Conservation (phyloP, 2,888 invertebrate species). For the Drosophila longiperda region DNA sequence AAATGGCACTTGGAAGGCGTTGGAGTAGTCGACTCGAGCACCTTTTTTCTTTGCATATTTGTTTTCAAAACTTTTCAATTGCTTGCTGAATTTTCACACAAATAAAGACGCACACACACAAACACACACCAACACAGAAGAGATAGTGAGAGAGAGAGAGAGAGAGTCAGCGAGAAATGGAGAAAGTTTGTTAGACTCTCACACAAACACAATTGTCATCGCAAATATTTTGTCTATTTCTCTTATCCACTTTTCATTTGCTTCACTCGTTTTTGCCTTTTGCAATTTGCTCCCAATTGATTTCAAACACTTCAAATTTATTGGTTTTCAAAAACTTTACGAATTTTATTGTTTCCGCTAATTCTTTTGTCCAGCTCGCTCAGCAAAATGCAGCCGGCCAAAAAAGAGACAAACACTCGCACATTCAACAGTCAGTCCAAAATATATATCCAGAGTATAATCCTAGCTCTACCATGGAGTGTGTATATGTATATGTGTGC, state of each 20-base stretch:
- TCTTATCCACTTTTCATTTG: constrained; percentile 35
- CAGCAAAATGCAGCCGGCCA: constrained; percentile 33
- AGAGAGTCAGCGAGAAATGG: constrained; percentile 9
- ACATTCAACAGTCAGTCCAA: constrained; percentile 44
- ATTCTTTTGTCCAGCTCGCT: constrained; percentile 75
- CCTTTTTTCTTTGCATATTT: constrained; percentile 78
- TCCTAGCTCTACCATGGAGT: background rate
- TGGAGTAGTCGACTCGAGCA: constrained; percentile 56
- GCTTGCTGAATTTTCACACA: constrained; percentile 66
- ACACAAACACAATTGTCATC: constrained; percentile 37
- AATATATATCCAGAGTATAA: constrained; percentile 4
- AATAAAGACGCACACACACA: constrained; percentile 43
- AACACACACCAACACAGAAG: constrained; percentile 18
- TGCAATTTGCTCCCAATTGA: constrained; percentile 78
- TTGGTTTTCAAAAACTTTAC: constrained; percentile 75
- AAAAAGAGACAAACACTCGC: constrained; percentile 26
- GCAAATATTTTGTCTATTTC: constrained; percentile 30
- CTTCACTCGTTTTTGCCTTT: constrained; percentile 58
- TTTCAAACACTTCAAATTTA: constrained; percentile 78
- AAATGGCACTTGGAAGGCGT: constrained; percentile 52
- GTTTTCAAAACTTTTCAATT: constrained; percentile 74
- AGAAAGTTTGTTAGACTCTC: constrained; percentile 35
- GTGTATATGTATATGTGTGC: background rate
- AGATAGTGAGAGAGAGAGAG: constrained; percentile 5
- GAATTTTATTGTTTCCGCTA: constrained; percentile 81